Conservation (phyloP, 1,140 invertebrate genomes). For the Lysiphlebus fabarum region DNA sequence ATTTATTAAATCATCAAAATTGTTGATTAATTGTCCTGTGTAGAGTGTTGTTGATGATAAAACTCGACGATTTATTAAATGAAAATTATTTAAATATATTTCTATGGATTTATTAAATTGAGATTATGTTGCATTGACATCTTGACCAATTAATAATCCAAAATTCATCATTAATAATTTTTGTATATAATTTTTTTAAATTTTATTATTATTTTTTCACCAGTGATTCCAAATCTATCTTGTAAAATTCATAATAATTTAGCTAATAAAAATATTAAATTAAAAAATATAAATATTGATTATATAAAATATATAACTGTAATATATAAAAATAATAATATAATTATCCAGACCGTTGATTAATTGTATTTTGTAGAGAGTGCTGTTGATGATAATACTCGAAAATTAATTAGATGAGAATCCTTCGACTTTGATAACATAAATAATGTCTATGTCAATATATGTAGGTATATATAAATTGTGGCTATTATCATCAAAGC, state of each 20-base stretch:
- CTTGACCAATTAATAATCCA: slow-evolving; percentile 24
- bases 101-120: slow-evolving; percentile 46
- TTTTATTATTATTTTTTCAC: slow-evolving; percentile 15
- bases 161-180: slow-evolving; percentile 33
- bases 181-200: not conserved
- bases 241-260: slow-evolving; percentile 21
- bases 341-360: slow-evolving; percentile 21
- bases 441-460: too few species aligned
- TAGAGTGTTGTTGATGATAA: slow-evolving; percentile 38
- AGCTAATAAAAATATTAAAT: not conserved
- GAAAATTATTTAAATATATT: slow-evolving; percentile 47
- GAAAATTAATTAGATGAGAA: slow-evolving; percentile 50
- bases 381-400: slow-evolving; percentile 40
- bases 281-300: not conserved
- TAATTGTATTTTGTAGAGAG: slow-evolving; percentile 30
- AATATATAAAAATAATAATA: not conserved
- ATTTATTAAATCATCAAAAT: slow-evolving; percentile 19
- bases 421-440: slow-evolving; percentile 29
- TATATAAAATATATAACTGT: not conserved
- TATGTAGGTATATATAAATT: too few species aligned
- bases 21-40: slow-evolving; percentile 25
- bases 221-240: slow-evolving; percentile 26
- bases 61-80: slow-evolving; percentile 50
- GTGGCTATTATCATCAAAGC: too few species aligned
- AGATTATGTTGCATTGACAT: slow-evolving; percentile 15